These are phyloP conservation scores for Irena cyanogastra DNA, from an alignment of 2,113 vertebrate genomes.

Conservation along the genomic window DNA sequence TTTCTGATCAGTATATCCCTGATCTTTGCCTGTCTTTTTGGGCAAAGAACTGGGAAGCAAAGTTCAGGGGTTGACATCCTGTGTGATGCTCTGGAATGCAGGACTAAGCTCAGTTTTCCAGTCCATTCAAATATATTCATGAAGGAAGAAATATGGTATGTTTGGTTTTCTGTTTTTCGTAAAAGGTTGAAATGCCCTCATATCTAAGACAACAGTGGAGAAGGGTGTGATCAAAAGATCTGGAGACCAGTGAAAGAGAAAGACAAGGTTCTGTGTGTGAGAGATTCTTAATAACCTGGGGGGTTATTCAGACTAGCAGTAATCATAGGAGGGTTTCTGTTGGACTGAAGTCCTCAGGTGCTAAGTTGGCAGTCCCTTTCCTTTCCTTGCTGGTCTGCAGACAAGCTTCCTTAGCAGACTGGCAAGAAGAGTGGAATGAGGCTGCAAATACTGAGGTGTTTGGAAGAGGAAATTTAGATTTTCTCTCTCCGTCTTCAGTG, in stretches of 20 bases:
- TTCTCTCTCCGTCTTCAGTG: neutral
- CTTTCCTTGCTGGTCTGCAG: neutral
- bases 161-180: neutral
- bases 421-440: neutral
- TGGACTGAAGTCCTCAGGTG: neutral
- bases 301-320: neutral
- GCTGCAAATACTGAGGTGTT: neutral
- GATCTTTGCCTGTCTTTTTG: neutral
- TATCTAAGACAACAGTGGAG: neutral
- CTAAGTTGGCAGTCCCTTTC: neutral
- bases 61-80: neutral
- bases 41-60: neutral
- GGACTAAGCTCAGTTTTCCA: neutral
- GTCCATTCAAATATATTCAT: neutral
- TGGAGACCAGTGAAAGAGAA: neutral
- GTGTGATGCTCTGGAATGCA: neutral
- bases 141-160: neutral
- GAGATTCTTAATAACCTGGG: neutral
- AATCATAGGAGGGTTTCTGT: neutral
- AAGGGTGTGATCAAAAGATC: neutral
- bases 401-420: neutral
- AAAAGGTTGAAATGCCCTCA: neutral
- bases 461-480: neutral
- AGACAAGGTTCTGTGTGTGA: neutral
- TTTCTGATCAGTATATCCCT: neutral